phyloP scores from a whole-genome alignment of 2,797 vertebrate species.

The Nothura maculosa region DNA sequence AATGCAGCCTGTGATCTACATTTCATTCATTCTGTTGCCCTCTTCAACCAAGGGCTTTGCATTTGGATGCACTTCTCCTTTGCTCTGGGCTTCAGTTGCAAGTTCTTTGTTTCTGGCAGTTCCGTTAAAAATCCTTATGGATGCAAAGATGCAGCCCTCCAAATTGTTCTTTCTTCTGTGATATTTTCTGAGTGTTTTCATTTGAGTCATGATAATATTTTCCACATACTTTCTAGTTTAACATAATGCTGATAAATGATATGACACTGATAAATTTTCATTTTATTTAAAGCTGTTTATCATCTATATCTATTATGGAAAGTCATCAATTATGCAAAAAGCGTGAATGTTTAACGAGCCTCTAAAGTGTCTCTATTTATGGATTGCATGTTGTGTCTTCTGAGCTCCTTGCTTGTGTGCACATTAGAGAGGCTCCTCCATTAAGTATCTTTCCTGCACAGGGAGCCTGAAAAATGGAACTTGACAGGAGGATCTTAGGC shows the following conservation, averaged over 20 bases:
- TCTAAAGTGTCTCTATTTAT: constrained; percentile 71
- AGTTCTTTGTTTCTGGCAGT: background rate
- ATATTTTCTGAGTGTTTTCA: background rate
- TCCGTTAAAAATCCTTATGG: constrained; percentile 16
- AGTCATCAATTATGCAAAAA: constrained; percentile 76
- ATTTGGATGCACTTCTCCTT: background rate
- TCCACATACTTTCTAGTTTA: constrained; percentile 50
- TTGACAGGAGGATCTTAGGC: constrained; percentile 11
- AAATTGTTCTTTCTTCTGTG: constrained; percentile 38
- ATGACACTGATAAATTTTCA: constrained; percentile 65
- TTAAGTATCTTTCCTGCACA: constrained; percentile 41
- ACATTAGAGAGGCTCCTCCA: constrained; percentile 27
- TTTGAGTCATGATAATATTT: constrained; percentile 1
- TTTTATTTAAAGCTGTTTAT: constrained; percentile 76
- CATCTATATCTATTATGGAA: constrained; percentile 70
- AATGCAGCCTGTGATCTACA: background rate
- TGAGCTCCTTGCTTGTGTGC: constrained; percentile 39
- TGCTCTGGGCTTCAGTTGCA: background rate
- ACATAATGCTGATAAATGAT: constrained; percentile 57
- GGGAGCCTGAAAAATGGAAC: constrained; percentile 46
- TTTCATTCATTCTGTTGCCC: background rate
- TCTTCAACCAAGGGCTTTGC: background rate
- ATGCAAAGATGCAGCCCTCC: background rate
- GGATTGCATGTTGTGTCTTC: constrained; percentile 39
- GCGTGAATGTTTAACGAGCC: constrained; percentile 68